Base-by-base conservation (phyloP, 2,113 vertebrate species). In the human (Homo sapiens) region DNA sequence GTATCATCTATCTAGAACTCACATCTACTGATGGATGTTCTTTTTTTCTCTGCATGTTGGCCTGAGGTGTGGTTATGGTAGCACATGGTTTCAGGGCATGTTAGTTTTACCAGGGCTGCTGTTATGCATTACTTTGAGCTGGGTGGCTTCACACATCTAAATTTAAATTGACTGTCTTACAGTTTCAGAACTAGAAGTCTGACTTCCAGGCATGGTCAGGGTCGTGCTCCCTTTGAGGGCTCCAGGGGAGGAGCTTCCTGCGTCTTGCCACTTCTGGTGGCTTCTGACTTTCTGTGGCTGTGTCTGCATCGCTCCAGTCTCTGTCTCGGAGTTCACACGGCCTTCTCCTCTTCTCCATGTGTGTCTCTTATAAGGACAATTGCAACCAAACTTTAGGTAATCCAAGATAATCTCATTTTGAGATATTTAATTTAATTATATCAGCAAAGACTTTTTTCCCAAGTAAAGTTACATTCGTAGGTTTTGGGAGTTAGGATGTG, bases 301-400 rank as follows among this genome's bases (percentile, higher is more conserved):
- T 6, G 59, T 9, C 38, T 32, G 5, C 2, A 10, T 38, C 8
- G 8, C 7, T n/a, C 2, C 35, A 7, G 1, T 6, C 18, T 75
- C 10, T 7, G 22, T 30, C 8, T 9, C 43, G 4, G 4, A n/a
- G 43, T 61, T 45, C 64, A 8, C 11, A 4, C 0, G 50, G 2
- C n/a, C 72, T 50, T 17, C 17, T 35, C 30, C 27, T 38, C 14
- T 50, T 38, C 40, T 38, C 23, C 40, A 27, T 20, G 6, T 2
- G 9, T 59, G 50, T 50, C 22, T 70, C n/a, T 38, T 16, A 9
- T 6, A 38, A 55, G 30, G 5, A 55, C 20, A 30, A 20, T 32
- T 52, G 7, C 5, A 20, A 61, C 5, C 72, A 50, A 5, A 75
- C 38, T 40, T 68, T 35, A 17, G 72, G 70, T 12, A 43, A n/a